Evolutionary conservation across 2,797 vertebrate species (phyloP).

Genomic region (Poliocrania exsul): DNA sequence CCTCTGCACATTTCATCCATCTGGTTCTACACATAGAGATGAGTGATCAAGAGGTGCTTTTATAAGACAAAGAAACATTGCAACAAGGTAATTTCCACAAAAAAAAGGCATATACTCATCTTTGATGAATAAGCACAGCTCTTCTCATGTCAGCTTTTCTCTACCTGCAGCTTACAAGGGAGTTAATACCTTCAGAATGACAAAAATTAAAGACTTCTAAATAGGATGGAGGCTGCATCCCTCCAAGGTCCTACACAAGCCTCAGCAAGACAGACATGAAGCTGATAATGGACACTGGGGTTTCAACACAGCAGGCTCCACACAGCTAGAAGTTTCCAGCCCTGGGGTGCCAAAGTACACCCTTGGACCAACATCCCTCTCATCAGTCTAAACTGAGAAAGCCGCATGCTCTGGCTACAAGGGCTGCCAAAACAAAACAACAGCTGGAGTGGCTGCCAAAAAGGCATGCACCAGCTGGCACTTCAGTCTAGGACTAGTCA

Average conservation of each 20-base stretch:
- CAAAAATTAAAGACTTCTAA: slow-evolving; percentile 13
- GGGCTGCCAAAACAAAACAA: slow-evolving; percentile 78
- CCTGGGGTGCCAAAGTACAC: slow-evolving; percentile 35
- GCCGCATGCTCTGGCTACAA: slow-evolving; percentile 35
- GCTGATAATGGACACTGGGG: not conserved
- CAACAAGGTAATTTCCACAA: not conserved
- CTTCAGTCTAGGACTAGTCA: slow-evolving; percentile 37
- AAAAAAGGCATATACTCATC: not conserved
- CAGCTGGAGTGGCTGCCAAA: slow-evolving; percentile 78
- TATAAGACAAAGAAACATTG: not conserved
- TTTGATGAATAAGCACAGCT: not conserved
- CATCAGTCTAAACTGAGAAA: slow-evolving; percentile 36
- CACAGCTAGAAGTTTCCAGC: slow-evolving; percentile 33
- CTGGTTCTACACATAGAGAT: not conserved
- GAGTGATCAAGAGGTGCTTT: not conserved
- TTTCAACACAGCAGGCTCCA: slow-evolving; percentile 9
- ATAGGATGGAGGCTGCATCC: not conserved
- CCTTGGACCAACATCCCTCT: slow-evolving; percentile 15
- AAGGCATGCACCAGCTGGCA: slow-evolving; percentile 81
- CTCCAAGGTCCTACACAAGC: not conserved
- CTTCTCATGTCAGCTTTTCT: not conserved
- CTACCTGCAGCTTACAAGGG: not conserved
- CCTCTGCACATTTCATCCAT: not conserved
- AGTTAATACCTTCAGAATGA: not conserved
- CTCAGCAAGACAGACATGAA: not conserved